These are phyloP conservation scores for Dascillus cervinus DNA, from an alignment of 2,888 invertebrate genomes.

Conservation along the genomic window DNA sequence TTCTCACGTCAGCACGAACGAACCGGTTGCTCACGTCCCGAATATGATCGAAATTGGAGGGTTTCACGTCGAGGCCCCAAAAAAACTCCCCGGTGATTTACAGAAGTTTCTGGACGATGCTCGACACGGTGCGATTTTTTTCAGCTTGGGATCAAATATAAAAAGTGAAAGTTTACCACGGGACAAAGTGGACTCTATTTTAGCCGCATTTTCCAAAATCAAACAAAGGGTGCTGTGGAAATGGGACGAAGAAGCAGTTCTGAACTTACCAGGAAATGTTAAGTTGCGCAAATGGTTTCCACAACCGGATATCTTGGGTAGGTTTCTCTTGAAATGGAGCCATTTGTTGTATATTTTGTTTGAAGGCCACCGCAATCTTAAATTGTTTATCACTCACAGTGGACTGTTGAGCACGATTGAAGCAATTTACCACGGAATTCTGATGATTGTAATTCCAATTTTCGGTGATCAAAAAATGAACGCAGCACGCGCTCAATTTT, in stretches of 20 bases:
- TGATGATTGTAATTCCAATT: slow-evolving; percentile 45
- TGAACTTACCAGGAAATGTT: slow-evolving; percentile 14
- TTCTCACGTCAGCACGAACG: slow-evolving; percentile 45
- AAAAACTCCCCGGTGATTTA: slow-evolving; percentile 38
- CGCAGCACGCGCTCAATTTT: slow-evolving; percentile 37
- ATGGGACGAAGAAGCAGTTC: slow-evolving; percentile 50
- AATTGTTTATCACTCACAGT: slow-evolving; percentile 44
- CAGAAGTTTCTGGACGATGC: slow-evolving; percentile 47
- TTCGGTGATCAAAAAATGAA: slow-evolving; percentile 47
- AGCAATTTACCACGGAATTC: slow-evolving; percentile 42
- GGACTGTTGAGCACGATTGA: slow-evolving; percentile 44
- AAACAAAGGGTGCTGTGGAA: slow-evolving; percentile 63
- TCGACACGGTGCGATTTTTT: slow-evolving; percentile 48
- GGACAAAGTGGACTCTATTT: slow-evolving; percentile 46
- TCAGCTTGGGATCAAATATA: slow-evolving; percentile 55
- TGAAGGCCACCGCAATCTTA: slow-evolving; percentile 41
- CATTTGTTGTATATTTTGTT: slow-evolving; percentile 1
- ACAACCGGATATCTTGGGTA: slow-evolving; percentile 30
- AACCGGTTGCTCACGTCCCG: slow-evolving; percentile 46
- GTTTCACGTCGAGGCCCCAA: slow-evolving; percentile 36
- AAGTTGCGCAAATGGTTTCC: slow-evolving; percentile 27
- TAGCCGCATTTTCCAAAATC: slow-evolving; percentile 50
- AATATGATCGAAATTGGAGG: slow-evolving; percentile 53
- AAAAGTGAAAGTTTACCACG: slow-evolving; percentile 47
- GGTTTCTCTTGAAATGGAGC: slow-evolving; percentile 2